Conservation (phyloP, 2,113 vertebrate genomes). For the Zapornia atra region DNA sequence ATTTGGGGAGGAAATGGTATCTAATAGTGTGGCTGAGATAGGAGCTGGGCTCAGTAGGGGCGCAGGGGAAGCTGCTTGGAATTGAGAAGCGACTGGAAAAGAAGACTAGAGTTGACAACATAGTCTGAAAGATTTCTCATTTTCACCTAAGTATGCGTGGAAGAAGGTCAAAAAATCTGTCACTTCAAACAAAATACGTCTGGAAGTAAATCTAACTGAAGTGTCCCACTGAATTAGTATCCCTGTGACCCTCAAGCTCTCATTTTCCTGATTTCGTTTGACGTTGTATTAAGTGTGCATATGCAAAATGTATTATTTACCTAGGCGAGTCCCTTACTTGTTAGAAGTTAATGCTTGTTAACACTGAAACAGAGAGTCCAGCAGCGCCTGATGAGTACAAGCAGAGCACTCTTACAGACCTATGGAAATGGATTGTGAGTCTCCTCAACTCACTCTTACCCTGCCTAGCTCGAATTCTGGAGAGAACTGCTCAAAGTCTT, state of each 20-base stretch:
- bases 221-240: background rate
- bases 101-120: background rate
- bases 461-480: background rate
- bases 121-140: background rate
- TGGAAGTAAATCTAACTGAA: background rate
- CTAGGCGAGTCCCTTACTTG: background rate
- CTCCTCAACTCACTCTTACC: background rate
- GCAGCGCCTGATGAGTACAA: background rate
- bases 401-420: background rate
- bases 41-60: background rate
- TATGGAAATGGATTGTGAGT: background rate
- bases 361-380: background rate
- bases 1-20: background rate
- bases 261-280: background rate
- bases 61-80: background rate
- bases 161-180: background rate
- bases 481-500: background rate
- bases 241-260: background rate
- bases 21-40: background rate
- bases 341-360: background rate
- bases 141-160: background rate
- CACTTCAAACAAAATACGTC: background rate
- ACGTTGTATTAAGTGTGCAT: background rate
- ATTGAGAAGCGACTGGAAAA: background rate
- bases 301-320: background rate